These are phyloP conservation scores for Drosophila antonietae DNA, from an alignment of 2,888 invertebrate genomes.

Conservation along the genomic window DNA sequence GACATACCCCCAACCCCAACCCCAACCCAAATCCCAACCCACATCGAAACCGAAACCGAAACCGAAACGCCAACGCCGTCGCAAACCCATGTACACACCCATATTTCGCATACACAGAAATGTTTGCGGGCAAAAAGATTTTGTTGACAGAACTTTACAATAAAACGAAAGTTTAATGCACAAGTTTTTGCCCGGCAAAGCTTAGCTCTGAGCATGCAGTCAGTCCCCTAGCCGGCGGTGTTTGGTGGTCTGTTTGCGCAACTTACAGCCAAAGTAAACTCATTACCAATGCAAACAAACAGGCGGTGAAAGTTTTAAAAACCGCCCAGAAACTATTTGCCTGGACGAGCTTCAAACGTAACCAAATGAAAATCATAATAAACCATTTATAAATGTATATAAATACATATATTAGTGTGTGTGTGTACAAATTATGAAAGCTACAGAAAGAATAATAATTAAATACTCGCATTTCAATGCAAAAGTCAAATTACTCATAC, in stretches of 20 bases:
- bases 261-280: constrained; percentile 82
- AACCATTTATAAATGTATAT: constrained; percentile 31
- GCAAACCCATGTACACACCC: constrained; percentile 11
- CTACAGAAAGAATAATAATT: constrained; percentile 61
- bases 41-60: constrained; percentile 9
- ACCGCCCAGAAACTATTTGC: constrained; percentile 69
- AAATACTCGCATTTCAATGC: constrained; percentile 59
- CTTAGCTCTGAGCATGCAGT: constrained; percentile 47
- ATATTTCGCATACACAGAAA: constrained; percentile 12
- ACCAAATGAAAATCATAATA: constrained; percentile 58
- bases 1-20: constrained; percentile 20
- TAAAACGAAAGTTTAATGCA: constrained; percentile 79
- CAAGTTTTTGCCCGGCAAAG: constrained; percentile 60
- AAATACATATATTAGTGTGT: neutral
- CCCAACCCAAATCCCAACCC: constrained; percentile 6
- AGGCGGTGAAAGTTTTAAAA: constrained; percentile 71
- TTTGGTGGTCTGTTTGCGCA: constrained; percentile 69
- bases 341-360: constrained; percentile 33
- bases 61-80: neutral
- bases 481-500: constrained; percentile 44
- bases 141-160: constrained; percentile 80
- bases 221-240: constrained; percentile 22
- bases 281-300: constrained; percentile 82
- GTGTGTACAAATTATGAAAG: neutral
- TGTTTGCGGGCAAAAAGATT: constrained; percentile 66